Conservation (phyloP, 2,113 vertebrate species). For the Suricata suricatta region DNA sequence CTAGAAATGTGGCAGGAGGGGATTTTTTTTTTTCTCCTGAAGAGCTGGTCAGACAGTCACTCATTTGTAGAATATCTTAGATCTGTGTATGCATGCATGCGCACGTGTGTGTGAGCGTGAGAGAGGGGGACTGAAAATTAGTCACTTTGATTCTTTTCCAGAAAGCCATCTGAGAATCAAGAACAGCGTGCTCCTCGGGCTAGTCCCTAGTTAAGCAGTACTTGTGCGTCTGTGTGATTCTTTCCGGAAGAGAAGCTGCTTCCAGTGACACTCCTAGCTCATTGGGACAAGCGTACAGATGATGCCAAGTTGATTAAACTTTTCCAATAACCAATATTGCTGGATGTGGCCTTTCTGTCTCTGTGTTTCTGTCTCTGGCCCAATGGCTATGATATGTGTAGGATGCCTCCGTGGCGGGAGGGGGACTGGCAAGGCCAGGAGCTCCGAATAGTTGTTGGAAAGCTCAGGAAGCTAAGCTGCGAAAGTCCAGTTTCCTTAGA, state of each 20-base stretch:
- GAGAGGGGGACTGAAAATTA: neutral
- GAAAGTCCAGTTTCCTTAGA: neutral
- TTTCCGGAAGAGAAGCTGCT: neutral
- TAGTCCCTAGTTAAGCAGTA: slow-evolving; percentile 69
- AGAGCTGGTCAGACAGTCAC: neutral
- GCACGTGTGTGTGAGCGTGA: neutral
- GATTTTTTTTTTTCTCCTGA: neutral
- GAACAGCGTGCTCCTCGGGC: slow-evolving; percentile 66
- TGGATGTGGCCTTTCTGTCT: neutral
- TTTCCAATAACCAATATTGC: neutral
- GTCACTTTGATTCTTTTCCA: slow-evolving; percentile 65
- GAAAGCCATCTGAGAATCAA: slow-evolving; percentile 69
- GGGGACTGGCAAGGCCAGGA: rapidly evolving
- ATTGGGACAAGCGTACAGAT: neutral
- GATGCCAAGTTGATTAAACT: neutral
- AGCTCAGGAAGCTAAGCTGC: neutral
- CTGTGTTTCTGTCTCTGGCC: neutral
- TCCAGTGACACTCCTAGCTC: neutral
- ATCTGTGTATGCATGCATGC: neutral
- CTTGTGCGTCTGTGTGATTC: slow-evolving; percentile 53
- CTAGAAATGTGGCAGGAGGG: neutral
- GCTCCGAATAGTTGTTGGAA: neutral
- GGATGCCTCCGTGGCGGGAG: neutral
- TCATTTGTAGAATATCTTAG: neutral
- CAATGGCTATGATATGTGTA: neutral